Conservation (phyloP, 2,888 invertebrate genomes). For the Lordiphosa fenestrarum region DNA sequence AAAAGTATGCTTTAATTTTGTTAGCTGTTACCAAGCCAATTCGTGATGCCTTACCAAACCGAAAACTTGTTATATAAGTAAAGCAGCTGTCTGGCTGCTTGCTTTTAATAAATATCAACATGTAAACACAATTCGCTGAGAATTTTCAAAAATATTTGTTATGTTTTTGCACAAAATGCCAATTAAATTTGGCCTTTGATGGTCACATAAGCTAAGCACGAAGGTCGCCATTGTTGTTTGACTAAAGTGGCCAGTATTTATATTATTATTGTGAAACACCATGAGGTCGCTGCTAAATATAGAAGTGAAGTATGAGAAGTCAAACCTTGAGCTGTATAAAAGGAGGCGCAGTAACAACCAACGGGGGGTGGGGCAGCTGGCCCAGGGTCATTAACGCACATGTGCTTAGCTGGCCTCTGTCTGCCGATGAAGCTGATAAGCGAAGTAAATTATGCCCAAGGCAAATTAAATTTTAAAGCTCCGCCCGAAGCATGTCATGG, state of each 20-base stretch:
- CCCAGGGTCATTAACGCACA: constrained; percentile 35
- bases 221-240: constrained; percentile 32
- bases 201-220: constrained; percentile 36
- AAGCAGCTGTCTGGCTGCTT: constrained; percentile 22
- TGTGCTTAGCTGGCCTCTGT: constrained; percentile 8
- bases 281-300: constrained; percentile 42
- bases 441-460: no score
- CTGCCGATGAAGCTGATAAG: no score
- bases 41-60: not conserved
- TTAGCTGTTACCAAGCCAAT: no score
- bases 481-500: no score
- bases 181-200: constrained; percentile 61
- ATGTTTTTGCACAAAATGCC: constrained; percentile 41
- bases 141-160: constrained; percentile 4
- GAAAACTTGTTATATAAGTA: constrained; percentile 8
- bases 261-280: constrained; percentile 32
- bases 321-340: constrained; percentile 7
- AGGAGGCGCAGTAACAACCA: not conserved
- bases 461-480: no score
- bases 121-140: constrained; percentile 25
- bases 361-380: not conserved
- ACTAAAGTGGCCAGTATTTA: constrained; percentile 23
- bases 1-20: no score
- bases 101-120: constrained; percentile 20
- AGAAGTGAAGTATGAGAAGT: constrained; percentile 16